Percentiles rank a stretch among this genome's conserved stretches.
Conservation (phyloP, 2,888 invertebrate species). For the Chalcosyrphus nemorum region DNA sequence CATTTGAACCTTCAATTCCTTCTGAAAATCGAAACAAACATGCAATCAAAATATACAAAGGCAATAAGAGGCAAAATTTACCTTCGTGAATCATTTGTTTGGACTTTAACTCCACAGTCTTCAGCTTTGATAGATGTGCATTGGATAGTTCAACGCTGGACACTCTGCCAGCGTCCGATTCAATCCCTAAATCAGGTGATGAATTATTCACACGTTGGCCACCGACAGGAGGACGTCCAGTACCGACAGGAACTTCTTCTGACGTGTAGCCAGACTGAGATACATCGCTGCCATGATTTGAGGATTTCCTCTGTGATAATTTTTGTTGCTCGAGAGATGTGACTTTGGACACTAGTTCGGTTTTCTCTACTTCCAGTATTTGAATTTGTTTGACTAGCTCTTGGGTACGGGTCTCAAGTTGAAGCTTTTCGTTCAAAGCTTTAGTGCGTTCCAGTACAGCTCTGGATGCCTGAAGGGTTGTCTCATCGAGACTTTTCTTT, state of each 20-base stretch:
- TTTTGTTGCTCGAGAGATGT: constrained; percentile 77
- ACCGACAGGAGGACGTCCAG: constrained; percentile 61
- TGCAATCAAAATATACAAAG: background rate
- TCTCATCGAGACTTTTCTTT: constrained; percentile 87
- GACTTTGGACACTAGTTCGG: constrained; percentile 74
- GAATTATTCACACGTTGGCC: constrained; percentile 82
- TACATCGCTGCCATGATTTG: constrained; percentile 77
- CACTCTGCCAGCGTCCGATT: constrained; percentile 89
- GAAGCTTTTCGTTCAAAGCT: constrained; percentile 87
- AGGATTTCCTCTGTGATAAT: constrained; percentile 79
- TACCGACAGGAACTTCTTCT: constrained; percentile 80
- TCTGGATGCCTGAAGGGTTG: constrained; percentile 89
- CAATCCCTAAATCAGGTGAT: constrained; percentile 95
- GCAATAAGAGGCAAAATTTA: constrained; percentile 1
- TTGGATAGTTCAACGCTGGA: constrained; percentile 82
- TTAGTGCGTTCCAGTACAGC: constrained; percentile 89
- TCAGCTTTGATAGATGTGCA: constrained; percentile 79
- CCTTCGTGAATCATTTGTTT: constrained; percentile 65
- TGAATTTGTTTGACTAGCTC: constrained; percentile 76
- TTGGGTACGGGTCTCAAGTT: constrained; percentile 83
- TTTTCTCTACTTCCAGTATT: constrained; percentile 77
- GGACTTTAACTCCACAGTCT: constrained; percentile 81
- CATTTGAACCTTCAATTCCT: constrained; percentile 45
- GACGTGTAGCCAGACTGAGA: constrained; percentile 83
- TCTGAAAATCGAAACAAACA: constrained; percentile 24